phyloP scores from a whole-genome alignment of 2,113 vertebrate genomes.

The Megalops atlanticus region DNA sequence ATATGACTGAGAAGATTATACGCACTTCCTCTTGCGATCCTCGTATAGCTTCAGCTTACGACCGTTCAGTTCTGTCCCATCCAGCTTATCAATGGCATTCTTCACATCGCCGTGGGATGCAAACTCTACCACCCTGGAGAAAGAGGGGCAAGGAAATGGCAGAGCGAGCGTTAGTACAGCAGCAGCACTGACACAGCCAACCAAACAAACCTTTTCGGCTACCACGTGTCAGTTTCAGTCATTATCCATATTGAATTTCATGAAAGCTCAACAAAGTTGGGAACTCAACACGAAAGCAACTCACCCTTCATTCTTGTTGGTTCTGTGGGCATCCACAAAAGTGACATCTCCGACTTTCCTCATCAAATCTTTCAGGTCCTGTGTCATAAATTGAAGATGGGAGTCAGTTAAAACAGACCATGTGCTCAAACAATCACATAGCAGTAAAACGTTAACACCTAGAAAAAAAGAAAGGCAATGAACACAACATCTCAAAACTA shows the following conservation, averaged over 20 bases:
- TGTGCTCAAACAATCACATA: background rate
- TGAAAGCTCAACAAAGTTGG: background rate
- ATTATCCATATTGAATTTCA: no score
- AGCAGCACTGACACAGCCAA: background rate
- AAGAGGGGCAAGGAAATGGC: background rate
- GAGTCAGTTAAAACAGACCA: background rate
- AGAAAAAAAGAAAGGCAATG: background rate
- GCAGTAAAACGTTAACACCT: background rate
- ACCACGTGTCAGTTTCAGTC: no score
- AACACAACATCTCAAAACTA: background rate
- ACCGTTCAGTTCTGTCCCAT: conserved; percentile 87
- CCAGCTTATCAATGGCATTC: conserved; percentile 86
- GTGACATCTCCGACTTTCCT: conserved; percentile 91
- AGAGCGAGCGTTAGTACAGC: background rate
- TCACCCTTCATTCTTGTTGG: conserved; percentile 90
- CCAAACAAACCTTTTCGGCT: background rate
- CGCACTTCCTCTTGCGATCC: conserved; percentile 82
- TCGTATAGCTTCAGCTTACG: conserved; percentile 87
- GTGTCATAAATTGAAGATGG: conserved; percentile 38
- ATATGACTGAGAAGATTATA: background rate
- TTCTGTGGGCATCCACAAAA: conserved; percentile 91
- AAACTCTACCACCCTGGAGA: conserved; percentile 86
- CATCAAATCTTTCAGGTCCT: conserved; percentile 95
- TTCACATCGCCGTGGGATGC: conserved; percentile 89
- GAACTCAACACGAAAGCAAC: background rate